Conservation (phyloP, 2,888 invertebrate genomes). For the Plemyria rubiginata region DNA sequence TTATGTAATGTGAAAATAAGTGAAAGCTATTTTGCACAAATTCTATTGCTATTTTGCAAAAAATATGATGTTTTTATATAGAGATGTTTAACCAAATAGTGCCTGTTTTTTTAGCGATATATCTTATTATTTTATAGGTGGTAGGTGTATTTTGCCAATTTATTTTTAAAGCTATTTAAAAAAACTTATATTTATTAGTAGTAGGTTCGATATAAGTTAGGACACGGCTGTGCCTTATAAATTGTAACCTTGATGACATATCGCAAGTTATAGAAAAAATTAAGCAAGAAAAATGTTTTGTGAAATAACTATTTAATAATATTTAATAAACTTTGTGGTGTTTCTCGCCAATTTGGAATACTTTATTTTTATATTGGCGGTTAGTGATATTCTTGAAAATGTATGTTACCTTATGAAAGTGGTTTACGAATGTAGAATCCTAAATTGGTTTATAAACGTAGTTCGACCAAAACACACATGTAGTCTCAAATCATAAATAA, state of each 20-base stretch:
- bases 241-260: slow-evolving; percentile 28
- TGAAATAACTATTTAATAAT: neutral
- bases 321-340: neutral
- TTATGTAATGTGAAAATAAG: slow-evolving; percentile 1
- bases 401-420: slow-evolving; percentile 40
- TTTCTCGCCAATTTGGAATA: neutral
- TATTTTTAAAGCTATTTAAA: slow-evolving; percentile 49
- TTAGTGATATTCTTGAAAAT: slow-evolving; percentile 34
- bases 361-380: slow-evolving; percentile 30
- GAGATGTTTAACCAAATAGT: slow-evolving; percentile 46
- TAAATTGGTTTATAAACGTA: slow-evolving; percentile 17
- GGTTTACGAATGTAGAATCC: slow-evolving; percentile 25
- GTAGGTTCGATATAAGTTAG: slow-evolving; percentile 45
- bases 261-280: slow-evolving; percentile 8
- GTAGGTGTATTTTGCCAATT: slow-evolving; percentile 61
- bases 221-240: slow-evolving; percentile 53
- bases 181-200: slow-evolving; percentile 46
- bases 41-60: slow-evolving; percentile 12
- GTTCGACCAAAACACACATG: slow-evolving; percentile 6
- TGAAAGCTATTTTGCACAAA: slow-evolving; percentile 10
- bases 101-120: slow-evolving; percentile 55
- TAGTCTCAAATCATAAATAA: no score
- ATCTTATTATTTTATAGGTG: slow-evolving; percentile 54
- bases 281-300: neutral
- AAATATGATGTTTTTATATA: no score